Percentiles rank a stretch among this genome's conserved stretches.
Conservation (phyloP, 64 coral and sea anemone species). For the Actinia tenebrosa region DNA sequence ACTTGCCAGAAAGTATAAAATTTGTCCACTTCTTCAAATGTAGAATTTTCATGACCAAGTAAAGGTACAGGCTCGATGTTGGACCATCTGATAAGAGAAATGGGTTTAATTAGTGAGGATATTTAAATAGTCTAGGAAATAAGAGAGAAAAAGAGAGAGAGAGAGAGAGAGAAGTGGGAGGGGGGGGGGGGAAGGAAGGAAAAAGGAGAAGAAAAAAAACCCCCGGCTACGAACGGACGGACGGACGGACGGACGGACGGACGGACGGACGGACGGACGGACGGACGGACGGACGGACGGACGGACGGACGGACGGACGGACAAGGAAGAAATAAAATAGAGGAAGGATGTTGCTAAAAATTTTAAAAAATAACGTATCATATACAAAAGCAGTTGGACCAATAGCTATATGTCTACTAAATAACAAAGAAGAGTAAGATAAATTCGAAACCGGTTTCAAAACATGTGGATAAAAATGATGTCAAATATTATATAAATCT, state of each 20-base stretch:
- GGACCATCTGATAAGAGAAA: constrained; percentile 65
- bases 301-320: neutral
- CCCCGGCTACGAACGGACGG: neutral
- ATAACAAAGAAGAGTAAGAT: no score
- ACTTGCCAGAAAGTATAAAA: constrained; percentile 99
- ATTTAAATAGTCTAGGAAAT: neutral
- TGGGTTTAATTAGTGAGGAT: neutral
- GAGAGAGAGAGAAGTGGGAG: neutral
- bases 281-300: neutral
- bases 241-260: neutral
- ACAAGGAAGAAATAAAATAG: no score
- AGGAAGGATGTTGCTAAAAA: no score
- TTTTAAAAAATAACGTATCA: no score
- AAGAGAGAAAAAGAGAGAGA: neutral
- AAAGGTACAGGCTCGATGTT: constrained; percentile 57
- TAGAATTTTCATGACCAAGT: constrained; percentile 73
- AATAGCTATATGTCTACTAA: no score
- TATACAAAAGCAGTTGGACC: no score
- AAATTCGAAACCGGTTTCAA: no score
- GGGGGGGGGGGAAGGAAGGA: no score
- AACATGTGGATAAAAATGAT: no score
- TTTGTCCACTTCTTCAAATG: constrained; percentile 94
- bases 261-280: neutral
- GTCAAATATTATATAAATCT: neutral
- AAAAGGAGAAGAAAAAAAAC: no score